Base-by-base conservation (phyloP, 1,140 invertebrate species). In the Rhagoletis pomonella region DNA sequence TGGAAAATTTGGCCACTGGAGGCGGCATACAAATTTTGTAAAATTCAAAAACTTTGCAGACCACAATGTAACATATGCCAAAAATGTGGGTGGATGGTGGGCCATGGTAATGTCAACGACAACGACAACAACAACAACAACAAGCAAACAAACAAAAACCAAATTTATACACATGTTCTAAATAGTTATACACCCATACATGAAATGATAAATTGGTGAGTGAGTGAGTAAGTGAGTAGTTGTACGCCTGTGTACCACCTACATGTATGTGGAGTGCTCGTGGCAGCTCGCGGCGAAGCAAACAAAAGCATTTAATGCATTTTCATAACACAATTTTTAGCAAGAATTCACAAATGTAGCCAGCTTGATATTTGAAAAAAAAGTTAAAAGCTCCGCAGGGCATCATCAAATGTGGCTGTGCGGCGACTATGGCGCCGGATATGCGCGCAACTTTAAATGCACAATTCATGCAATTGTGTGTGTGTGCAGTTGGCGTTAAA, bases 251-350 rank as follows among this genome's bases (percentile, higher is more conserved):
- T 87, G 73, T 81, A 6, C 44, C 29, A 29, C 29, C 29, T 29
- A 29, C 29, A 29, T 29, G 29, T 29, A 29, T 4, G 50, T 55
- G 12, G 60, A 9, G 17, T 77, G 73, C 73, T 55, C 73, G n/a
- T 55, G 73, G 73, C 73, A 81, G 73, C 73, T 81, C 14, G 73
- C 73, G 73, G 73, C 73, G 73, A 47, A 47, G 73, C 73, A 81
- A 81, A 81, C 73, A 81, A 81, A 81, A 55, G 73, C 47, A 81
- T 81, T 81, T 81, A 81, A 81, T 81, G 73, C 73, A 81, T 81
- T 81, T 81, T 55, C 73, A 81, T 58, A 81, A 81, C 73, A 81
- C 50, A 81, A 81, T 55, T 29, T 81, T 81, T 81, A 50, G 50
- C 73, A 81, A n/a, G n/a, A 81, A 81, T 47, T 10, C 44, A 29